A percentile compares a stretch with the other conserved stretches of the same genome.
These are phyloP conservation scores for Aethina tumida DNA, from an alignment of 1,140 invertebrate genomes.

Conservation along the genomic window DNA sequence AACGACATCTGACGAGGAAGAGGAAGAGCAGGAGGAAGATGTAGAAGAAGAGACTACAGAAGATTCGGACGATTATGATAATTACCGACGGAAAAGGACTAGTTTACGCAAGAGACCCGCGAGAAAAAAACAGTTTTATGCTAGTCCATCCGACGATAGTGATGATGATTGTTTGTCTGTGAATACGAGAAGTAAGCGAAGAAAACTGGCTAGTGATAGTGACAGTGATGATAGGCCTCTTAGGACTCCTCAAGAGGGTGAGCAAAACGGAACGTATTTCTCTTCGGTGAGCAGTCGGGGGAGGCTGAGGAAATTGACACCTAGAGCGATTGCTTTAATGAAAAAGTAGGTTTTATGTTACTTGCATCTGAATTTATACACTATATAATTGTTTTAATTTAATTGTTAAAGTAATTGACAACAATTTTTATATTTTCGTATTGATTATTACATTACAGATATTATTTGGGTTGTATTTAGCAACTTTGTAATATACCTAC, in stretches of 20 bases:
- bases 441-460: no score
- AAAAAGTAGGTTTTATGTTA: no score
- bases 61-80: slow-evolving; percentile 1
- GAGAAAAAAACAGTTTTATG: neutral
- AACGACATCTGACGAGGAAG: slow-evolving; percentile 6
- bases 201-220: slow-evolving; percentile 18
- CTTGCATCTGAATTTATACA: no score
- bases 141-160: slow-evolving; percentile 8
- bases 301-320: slow-evolving; percentile 69
- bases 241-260: slow-evolving; percentile 4
- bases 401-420: no score
- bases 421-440: no score
- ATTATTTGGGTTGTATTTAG: no score
- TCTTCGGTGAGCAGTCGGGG: slow-evolving; percentile 73
- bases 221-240: slow-evolving; percentile 9
- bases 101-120: slow-evolving; percentile 3
- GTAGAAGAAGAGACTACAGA: neutral
- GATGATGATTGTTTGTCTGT: no score
- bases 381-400: no score
- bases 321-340: slow-evolving; percentile 51
- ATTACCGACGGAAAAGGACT: no score
- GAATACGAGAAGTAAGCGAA: no score
- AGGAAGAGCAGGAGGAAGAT: neutral
- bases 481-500: no score
- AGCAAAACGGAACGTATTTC: slow-evolving; percentile 31